A percentile compares a stretch with the other conserved stretches of the same genome.
Conservation (phyloP, 2,888 invertebrate species). For the Deilephila elpenor region DNA sequence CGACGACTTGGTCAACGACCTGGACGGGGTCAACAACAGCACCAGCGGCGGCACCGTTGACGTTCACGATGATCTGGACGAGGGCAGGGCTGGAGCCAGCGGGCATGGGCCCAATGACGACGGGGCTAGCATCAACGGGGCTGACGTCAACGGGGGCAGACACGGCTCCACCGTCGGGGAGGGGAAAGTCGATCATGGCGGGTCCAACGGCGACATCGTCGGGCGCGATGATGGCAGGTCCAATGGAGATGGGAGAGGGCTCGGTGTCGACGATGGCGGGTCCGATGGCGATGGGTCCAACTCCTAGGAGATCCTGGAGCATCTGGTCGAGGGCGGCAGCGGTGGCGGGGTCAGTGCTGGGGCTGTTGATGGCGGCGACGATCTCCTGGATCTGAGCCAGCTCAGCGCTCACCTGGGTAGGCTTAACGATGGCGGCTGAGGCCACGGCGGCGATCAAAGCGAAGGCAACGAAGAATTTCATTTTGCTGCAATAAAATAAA, state of each 20-base stretch:
- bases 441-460: conserved; percentile 65
- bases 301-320: not conserved
- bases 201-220: conserved; percentile 48
- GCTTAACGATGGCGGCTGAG: conserved; percentile 52
- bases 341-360: conserved; percentile 64
- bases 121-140: conserved; percentile 25
- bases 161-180: conserved; percentile 39
- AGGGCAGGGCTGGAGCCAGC: conserved; percentile 41
- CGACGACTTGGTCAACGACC: conserved; percentile 29
- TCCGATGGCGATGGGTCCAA: conserved; percentile 40
- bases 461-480: conserved; percentile 69
- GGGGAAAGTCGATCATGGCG: conserved; percentile 45
- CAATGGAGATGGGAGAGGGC: conserved; percentile 40
- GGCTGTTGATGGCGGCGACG: conserved; percentile 64
- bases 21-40: conserved; percentile 33
- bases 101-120: not conserved
- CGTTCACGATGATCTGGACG: conserved; percentile 53
- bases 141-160: conserved; percentile 34
- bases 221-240: conserved; percentile 41
- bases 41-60: conserved; percentile 44
- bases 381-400: conserved; percentile 58
- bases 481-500: conserved; percentile 51
- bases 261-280: conserved; percentile 42
- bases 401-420: conserved; percentile 42
- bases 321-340: conserved; percentile 49